phyloP scores from a whole-genome alignment of 1,140 invertebrate species.

The Drosophila melanica region DNA sequence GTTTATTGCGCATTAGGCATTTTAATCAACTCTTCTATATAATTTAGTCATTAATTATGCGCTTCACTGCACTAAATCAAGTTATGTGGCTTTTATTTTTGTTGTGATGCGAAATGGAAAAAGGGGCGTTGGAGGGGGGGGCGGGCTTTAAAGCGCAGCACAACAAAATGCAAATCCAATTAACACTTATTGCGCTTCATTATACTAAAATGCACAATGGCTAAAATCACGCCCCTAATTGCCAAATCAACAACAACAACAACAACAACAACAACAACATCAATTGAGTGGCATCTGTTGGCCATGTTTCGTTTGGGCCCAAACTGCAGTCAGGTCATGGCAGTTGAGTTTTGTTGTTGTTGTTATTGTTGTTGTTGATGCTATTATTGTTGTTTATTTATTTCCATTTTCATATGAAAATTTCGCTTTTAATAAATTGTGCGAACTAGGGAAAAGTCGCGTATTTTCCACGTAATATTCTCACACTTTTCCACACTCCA shows the following conservation, averaged over 20 bases:
- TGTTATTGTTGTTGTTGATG: conserved; percentile 3
- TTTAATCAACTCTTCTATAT: conserved; percentile 64
- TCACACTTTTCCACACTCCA: conserved; percentile 64
- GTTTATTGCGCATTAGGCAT: conserved; percentile 38
- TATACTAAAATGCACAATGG: conserved; percentile 80
- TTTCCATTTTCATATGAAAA: conserved; percentile 58
- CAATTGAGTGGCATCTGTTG: conserved; percentile 48
- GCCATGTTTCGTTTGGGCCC: conserved; percentile 49
- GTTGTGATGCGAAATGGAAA: not conserved
- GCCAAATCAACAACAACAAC: conserved; percentile 58
- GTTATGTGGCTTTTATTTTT: conserved; percentile 39
- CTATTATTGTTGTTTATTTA: conserved; percentile 52
- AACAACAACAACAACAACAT: conserved; percentile 47
- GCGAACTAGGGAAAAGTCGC: conserved; percentile 50
- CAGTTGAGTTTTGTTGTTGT: conserved; percentile 56
- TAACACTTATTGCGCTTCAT: conserved; percentile 82
- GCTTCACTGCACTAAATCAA: conserved; percentile 74
- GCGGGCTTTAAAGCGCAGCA: not conserved
- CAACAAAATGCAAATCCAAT: conserved; percentile 75
- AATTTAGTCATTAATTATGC: conserved; percentile 76
- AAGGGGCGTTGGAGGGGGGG: not conserved
- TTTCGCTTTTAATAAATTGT: conserved; percentile 72
- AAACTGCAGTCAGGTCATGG: conserved; percentile 64
- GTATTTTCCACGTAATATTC: conserved; percentile 49
- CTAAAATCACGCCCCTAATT: conserved; percentile 82